These are phyloP conservation scores for Phaedon cochleariae DNA, from an alignment of 2,888 invertebrate genomes.

Conservation along the genomic window DNA sequence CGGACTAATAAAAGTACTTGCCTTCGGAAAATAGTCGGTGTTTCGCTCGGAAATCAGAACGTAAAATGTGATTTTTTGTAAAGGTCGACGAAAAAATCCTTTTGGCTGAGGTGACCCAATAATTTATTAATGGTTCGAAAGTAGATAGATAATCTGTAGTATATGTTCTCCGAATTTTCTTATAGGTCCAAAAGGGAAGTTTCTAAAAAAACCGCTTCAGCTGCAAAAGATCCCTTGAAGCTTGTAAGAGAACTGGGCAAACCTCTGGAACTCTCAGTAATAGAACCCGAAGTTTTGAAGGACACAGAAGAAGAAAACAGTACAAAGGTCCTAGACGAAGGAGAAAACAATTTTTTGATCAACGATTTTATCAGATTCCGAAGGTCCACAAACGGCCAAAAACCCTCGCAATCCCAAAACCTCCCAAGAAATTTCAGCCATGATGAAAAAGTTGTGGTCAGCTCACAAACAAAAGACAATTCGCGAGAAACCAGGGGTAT, in stretches of 20 bases:
- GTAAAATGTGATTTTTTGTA: no score
- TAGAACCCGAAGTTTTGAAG: constrained; percentile 39
- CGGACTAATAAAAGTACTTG: no score
- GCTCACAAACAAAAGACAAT: constrained; percentile 30
- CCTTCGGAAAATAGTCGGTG: no score
- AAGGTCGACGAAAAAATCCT: no score
- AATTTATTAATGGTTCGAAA: no score
- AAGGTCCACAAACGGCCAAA: constrained; percentile 31
- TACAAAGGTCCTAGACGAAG: background rate
- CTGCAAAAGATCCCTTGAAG: constrained; percentile 35
- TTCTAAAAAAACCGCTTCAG: background rate
- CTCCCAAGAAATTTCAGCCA: background rate
- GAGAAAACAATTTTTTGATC: constrained; percentile 41
- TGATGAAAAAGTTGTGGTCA: constrained; percentile 44
- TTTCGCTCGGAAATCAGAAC: no score
- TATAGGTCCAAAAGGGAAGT: background rate
- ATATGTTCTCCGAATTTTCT: no score
- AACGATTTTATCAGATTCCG: constrained; percentile 58
- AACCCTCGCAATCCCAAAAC: background rate
- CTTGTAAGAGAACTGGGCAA: constrained; percentile 45
- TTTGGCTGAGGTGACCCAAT: no score
- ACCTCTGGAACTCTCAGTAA: constrained; percentile 48
- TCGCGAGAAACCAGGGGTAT: constrained; percentile 67
- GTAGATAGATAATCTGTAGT: no score
- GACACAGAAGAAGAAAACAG: constrained; percentile 14